Conservation (phyloP, 2,888 invertebrate species). For the Alviniconcha strummeri region DNA sequence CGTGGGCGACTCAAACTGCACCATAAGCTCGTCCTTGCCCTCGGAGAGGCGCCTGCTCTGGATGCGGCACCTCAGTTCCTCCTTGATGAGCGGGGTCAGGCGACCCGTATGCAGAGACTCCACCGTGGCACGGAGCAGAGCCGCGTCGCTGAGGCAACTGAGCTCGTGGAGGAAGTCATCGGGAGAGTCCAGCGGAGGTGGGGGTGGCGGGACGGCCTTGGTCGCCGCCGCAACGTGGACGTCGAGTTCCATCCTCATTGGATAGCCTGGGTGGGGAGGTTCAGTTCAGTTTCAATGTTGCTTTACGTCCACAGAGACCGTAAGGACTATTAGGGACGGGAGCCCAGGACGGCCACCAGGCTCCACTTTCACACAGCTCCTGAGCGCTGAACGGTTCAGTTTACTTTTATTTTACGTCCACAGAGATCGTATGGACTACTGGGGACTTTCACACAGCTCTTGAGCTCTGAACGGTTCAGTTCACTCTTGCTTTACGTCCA, state of each 20-base stretch:
- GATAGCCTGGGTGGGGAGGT: not conserved
- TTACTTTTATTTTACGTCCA: not conserved
- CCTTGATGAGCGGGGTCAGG: constrained; percentile 53
- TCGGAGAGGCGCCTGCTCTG: constrained; percentile 48
- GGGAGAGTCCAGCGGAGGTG: constrained; percentile 17
- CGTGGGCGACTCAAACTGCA: constrained; percentile 45
- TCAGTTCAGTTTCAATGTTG: not conserved
- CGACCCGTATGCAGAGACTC: constrained; percentile 45
- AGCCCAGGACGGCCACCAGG: too few species aligned
- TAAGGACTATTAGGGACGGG: not conserved
- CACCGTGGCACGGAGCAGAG: constrained; percentile 42
- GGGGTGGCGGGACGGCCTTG: constrained; percentile 14
- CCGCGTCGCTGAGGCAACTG: constrained; percentile 33
- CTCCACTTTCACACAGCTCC: too few species aligned
- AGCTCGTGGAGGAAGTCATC: constrained; percentile 38
- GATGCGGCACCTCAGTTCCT: constrained; percentile 51
- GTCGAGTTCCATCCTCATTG: constrained; percentile 34
- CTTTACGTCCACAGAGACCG: not conserved
- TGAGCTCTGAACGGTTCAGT: too few species aligned
- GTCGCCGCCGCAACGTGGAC: constrained; percentile 22
- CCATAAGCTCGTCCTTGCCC: constrained; percentile 51
- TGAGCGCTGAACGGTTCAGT: not conserved
- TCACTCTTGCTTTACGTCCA: too few species aligned
- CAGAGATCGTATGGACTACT: not conserved
- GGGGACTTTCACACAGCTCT: too few species aligned